Evolutionary conservation across 2,797 vertebrate genomes (phyloP).

Genomic region (Sebastes trivittatus): DNA sequence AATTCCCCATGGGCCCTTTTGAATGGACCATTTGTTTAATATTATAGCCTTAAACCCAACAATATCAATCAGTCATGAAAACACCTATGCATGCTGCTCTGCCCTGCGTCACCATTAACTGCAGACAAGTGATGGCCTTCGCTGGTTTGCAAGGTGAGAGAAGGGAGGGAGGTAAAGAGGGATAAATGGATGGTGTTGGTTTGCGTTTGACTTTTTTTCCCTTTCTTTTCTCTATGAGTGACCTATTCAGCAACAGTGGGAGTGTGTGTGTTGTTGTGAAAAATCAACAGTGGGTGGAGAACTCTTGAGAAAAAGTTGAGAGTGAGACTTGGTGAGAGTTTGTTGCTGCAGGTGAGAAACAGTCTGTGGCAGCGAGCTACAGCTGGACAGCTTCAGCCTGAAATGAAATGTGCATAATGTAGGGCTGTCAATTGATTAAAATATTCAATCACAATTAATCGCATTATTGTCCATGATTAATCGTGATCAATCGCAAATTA

Average conservation of each 20-base stretch:
- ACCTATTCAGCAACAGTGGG: slow-evolving; percentile 14
- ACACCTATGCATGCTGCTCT: slow-evolving; percentile 67
- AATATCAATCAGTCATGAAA: slow-evolving; percentile 79
- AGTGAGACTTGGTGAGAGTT: neutral
- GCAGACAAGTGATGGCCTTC: slow-evolving; percentile 57
- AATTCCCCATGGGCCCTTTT: slow-evolving; percentile 46
- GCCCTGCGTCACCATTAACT: slow-evolving; percentile 68
- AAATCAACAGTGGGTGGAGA: slow-evolving; percentile 2
- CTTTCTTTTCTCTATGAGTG: slow-evolving; percentile 12
- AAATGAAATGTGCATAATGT: neutral
- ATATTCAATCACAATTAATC: too few species aligned
- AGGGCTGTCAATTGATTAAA: too few species aligned
- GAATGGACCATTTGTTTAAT: slow-evolving; percentile 77
- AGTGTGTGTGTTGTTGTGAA: neutral
- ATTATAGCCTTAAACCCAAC: slow-evolving; percentile 77
- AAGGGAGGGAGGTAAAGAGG: slow-evolving; percentile 40
- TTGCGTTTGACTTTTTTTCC: slow-evolving; percentile 12
- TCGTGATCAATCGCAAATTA: too few species aligned
- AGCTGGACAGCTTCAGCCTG: neutral
- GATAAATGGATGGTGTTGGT: slow-evolving; percentile 52
- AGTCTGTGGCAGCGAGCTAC: neutral
- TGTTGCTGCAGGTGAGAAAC: neutral
- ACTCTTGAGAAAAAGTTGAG: slow-evolving; percentile 19
- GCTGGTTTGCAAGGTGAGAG: slow-evolving; percentile 34
- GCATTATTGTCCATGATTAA: too few species aligned